phyloP scores from a whole-genome alignment of 2,797 vertebrate genomes.

The Simalia tracyae region DNA sequence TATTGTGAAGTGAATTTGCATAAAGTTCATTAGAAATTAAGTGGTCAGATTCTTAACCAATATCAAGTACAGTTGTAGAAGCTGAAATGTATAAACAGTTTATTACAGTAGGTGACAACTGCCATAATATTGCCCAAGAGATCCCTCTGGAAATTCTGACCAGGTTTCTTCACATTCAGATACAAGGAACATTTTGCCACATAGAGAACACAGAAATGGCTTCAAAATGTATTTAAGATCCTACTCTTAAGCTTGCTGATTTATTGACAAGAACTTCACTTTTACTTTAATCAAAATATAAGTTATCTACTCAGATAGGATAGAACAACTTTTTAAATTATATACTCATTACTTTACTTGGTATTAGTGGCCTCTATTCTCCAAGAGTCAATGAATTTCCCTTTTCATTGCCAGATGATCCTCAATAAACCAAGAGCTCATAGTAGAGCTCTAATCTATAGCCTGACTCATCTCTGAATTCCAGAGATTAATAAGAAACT shows the following conservation, averaged over 20 bases:
- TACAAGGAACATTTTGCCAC: not conserved
- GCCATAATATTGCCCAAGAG: constrained; percentile 20
- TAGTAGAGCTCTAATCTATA: not conserved
- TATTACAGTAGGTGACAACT: constrained; percentile 18
- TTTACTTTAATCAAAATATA: not conserved
- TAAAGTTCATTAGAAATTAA: constrained; percentile 14
- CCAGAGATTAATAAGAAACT: not conserved
- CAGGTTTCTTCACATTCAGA: constrained; percentile 14
- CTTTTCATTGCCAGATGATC: not conserved
- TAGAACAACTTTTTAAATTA: not conserved
- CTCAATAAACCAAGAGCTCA: not conserved
- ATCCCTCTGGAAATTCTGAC: constrained; percentile 25
- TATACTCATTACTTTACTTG: not conserved
- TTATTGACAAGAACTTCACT: not conserved
- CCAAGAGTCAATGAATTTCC: not conserved
- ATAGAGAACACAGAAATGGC: constrained; percentile 2
- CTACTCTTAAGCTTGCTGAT: not conserved
- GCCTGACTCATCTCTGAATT: not conserved
- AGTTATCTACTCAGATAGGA: not conserved
- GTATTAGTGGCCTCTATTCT: not conserved
- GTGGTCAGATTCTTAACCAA: constrained; percentile 7
- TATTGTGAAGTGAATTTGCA: constrained; percentile 27
- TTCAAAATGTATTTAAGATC: not conserved
- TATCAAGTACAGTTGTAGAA: constrained; percentile 35
- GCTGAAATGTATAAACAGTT: constrained; percentile 10